phyloP scores from a whole-genome alignment of 1,140 invertebrate genomes.

The Grapholita molesta region DNA sequence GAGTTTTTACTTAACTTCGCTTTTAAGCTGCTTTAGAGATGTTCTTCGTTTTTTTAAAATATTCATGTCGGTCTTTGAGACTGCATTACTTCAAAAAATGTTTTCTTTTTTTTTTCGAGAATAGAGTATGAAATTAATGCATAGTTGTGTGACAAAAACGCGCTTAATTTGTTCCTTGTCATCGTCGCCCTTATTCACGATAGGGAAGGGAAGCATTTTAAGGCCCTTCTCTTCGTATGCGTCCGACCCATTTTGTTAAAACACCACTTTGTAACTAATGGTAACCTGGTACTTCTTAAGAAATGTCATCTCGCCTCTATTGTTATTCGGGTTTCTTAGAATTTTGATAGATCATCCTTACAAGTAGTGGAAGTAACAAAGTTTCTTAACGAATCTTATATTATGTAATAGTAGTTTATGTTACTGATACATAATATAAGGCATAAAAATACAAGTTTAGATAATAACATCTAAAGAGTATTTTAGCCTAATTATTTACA shows the following conservation, averaged over 20 bases:
- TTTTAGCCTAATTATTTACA: too few relatives aligned
- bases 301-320: constrained; percentile 30
- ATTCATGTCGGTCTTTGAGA: not conserved
- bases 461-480: too few relatives aligned
- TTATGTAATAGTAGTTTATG: not conserved
- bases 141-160: not conserved
- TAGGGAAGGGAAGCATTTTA: not conserved
- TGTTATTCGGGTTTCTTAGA: too few relatives aligned
- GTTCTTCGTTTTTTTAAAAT: not conserved
- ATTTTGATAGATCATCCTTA: too few relatives aligned
- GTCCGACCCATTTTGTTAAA: constrained; percentile 35
- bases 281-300: constrained; percentile 28
- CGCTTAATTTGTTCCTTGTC: not conserved
- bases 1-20: not conserved
- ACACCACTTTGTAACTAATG: constrained; percentile 28
- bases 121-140: not conserved
- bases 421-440: too few relatives aligned
- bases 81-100: not conserved
- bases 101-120: not conserved
- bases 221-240: not conserved
- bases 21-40: not conserved
- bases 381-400: not conserved
- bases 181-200: not conserved
- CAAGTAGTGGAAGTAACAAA: too few relatives aligned
- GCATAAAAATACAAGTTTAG: too few relatives aligned